Conservation (phyloP, 2,113 vertebrate genomes). For the Cinclus cinclus region DNA sequence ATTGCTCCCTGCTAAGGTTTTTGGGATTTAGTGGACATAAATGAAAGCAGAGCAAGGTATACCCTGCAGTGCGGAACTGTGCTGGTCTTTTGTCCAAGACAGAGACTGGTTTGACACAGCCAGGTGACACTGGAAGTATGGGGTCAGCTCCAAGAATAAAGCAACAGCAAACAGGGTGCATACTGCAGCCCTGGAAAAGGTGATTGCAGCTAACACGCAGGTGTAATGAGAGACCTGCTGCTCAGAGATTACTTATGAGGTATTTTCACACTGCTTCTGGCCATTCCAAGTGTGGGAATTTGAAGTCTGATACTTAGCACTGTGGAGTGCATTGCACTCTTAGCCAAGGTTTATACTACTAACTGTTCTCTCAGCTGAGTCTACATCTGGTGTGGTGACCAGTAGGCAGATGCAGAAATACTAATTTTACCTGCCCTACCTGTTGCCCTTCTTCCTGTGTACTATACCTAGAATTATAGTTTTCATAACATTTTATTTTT, state of each 20-base stretch:
- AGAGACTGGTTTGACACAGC: neutral
- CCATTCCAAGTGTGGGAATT: neutral
- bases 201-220: neutral
- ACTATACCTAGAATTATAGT: neutral
- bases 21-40: neutral
- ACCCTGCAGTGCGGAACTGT: neutral
- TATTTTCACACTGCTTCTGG: neutral
- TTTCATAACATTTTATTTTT: neutral
- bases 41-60: neutral
- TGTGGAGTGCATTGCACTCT: neutral
- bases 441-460: neutral
- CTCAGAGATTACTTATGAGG: neutral
- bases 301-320: neutral
- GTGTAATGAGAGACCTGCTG: neutral
- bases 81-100: neutral
- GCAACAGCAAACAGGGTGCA: accelerated
- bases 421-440: neutral
- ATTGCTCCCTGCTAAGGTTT: neutral
- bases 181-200: neutral
- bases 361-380: neutral
- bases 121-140: neutral
- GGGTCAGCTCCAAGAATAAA: neutral
- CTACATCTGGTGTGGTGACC: neutral
- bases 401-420: neutral
- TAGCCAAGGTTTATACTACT: neutral